These are phyloP conservation scores for Ornithorhynchus anatinus DNA, from an alignment of 2,113 vertebrate species.

Conservation along the genomic window DNA sequence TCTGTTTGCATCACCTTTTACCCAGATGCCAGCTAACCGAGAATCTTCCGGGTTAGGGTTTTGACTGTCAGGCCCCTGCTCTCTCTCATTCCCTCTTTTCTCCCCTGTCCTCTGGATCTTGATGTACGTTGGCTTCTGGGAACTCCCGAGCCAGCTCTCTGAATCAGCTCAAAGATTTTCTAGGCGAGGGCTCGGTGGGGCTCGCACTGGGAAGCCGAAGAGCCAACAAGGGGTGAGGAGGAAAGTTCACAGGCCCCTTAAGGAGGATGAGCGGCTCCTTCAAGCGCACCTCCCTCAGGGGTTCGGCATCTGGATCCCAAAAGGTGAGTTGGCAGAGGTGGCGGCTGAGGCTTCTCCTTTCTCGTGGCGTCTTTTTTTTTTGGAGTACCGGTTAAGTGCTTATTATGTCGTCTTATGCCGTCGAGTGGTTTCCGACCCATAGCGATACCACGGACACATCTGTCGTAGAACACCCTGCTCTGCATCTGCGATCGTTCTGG, in stretches of 20 bases:
- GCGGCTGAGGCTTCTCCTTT: neutral
- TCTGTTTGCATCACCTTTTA: constrained; percentile 55
- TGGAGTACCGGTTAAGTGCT: no score
- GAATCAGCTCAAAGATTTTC: constrained; percentile 29
- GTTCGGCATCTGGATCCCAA: constrained; percentile 87
- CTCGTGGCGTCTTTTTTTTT: neutral
- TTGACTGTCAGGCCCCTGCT: no score
- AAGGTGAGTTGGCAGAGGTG: constrained; percentile 80
- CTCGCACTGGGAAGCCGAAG: constrained; percentile 65
- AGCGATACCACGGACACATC: no score
- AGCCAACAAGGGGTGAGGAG: constrained; percentile 46
- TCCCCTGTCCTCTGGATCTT: constrained; percentile 9
- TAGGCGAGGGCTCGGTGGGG: constrained; percentile 20
- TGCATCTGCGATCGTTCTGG: no score
- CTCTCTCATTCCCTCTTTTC: neutral
- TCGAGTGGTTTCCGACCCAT: no score
- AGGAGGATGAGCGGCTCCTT: constrained; percentile 81
- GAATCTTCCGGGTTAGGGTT: constrained; percentile 10
- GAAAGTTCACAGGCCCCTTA: constrained; percentile 60
- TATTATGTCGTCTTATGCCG: no score
- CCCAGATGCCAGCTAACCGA: constrained; percentile 18
- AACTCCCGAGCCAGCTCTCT: neutral
- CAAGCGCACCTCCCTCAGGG: constrained; percentile 88
- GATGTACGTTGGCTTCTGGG: neutral
- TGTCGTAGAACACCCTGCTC: no score